Evolutionary conservation across 1,140 invertebrate genomes (phyloP), one percentile per base, ranked within the genome.

Genomic region (Drosophila ogumai): DNA sequence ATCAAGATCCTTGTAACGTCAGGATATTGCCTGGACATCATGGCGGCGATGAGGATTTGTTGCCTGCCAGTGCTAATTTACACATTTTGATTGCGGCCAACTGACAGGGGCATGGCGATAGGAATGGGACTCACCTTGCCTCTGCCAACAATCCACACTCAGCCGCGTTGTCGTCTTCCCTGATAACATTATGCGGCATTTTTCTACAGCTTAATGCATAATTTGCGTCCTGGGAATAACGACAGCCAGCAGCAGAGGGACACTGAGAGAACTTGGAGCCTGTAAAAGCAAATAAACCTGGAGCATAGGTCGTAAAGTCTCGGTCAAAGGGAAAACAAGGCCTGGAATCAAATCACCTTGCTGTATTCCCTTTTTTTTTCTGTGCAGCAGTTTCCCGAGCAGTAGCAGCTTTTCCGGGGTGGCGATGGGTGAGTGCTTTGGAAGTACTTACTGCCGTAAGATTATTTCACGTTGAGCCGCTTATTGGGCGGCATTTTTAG

Each of bases 141-240:
- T 28, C 40, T 67, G 52, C 34, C 44, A 50, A 54, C 49, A 50
- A 41, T 54, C 52, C 55, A 43, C 31, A 60, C 32, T 64, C 66
- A 43, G 38, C 19, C 31, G 46, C 36, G 6, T 65, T 56, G 43
- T 52, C 80, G 72, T 43, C 61, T 41, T 36, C 34, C 28, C 76
- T 81, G 85, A 84, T 90, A 90, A 75, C 85, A 88, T 88, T 88
- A 90, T 90, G 69, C 66, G 78, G 77, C 85, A 90, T 88, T 88
- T 88, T 88, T 90, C 85, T 78, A 79, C 85, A 88, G 85, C 85
- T 90, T 88, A 88, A 85, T 88, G 85, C 85, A 90, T 88, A 90
- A 90, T 88, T 88, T 88, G 85, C 81, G 76, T 85, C 81, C 85
- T 90, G 85, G 85, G 85, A 88, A 85, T 88, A 81, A 66, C 50